Evolutionary conservation across 2,888 invertebrate genomes (phyloP).

Genomic region (Spisula subtruncata): DNA sequence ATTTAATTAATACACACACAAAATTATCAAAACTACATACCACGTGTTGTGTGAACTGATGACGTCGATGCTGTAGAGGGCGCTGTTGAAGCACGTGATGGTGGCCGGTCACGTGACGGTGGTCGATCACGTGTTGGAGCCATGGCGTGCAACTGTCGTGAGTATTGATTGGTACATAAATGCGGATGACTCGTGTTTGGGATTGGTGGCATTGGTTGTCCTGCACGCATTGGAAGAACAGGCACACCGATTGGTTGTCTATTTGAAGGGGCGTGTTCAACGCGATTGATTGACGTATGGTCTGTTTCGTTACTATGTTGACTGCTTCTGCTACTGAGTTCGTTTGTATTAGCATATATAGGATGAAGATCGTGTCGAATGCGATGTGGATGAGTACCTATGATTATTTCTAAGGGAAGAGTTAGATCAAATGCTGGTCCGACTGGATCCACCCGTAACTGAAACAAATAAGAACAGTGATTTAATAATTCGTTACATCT

Average conservation of each 20-base stretch:
- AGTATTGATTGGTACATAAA: constrained; percentile 48
- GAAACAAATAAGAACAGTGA: constrained; percentile 43
- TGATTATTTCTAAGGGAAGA: constrained; percentile 82
- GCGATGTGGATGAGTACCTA: constrained; percentile 81
- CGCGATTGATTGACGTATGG: background rate
- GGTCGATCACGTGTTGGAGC: constrained; percentile 23
- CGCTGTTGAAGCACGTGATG: constrained; percentile 62
- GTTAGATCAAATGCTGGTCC: constrained; percentile 83
- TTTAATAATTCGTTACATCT: no score
- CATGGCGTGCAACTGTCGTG: constrained; percentile 16
- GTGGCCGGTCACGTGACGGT: constrained; percentile 26
- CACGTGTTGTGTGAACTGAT: constrained; percentile 52
- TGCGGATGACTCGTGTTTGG: constrained; percentile 56
- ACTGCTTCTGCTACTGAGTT: constrained; percentile 23
- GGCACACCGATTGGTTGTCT: constrained; percentile 61
- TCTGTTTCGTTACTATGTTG: constrained; percentile 32
- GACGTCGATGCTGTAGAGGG: constrained; percentile 65
- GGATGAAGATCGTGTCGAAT: constrained; percentile 45
- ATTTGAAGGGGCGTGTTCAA: constrained; percentile 16
- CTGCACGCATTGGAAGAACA: constrained; percentile 64
- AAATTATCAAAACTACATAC: constrained; percentile 39
- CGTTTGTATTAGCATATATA: constrained; percentile 52
- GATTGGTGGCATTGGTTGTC: constrained; percentile 50
- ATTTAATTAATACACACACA: no score
- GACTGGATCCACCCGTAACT: constrained; percentile 82